Evolutionary conservation across 2,888 invertebrate genomes (phyloP).

Genomic region (Reticulitermes lucifugus): DNA sequence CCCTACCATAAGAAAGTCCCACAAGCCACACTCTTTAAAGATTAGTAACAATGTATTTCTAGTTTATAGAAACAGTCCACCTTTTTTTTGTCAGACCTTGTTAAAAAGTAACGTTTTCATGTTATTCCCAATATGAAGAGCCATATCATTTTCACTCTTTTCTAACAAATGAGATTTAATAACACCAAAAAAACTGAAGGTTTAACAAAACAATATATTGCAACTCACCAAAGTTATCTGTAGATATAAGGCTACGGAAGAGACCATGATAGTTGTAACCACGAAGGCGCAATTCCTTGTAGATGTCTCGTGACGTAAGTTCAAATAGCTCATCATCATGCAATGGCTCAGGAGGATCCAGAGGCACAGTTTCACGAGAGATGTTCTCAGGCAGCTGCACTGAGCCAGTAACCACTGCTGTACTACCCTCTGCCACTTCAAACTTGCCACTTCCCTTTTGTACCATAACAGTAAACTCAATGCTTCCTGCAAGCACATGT

Average conservation of each 20-base stretch:
- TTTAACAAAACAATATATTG: too few relatives aligned
- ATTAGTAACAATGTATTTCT: too few relatives aligned
- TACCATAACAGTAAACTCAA: slow-evolving; percentile 52
- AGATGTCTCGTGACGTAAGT: slow-evolving; percentile 70
- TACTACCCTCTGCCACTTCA: slow-evolving; percentile 51
- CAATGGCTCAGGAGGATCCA: not conserved
- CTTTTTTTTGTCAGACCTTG: too few relatives aligned
- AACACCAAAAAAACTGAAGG: too few relatives aligned
- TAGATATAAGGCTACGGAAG: slow-evolving; percentile 71
- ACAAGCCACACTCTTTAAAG: too few relatives aligned
- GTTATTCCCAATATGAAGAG: too few relatives aligned
- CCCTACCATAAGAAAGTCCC: too few relatives aligned
- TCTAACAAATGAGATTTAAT: not conserved
- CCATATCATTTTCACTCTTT: too few relatives aligned
- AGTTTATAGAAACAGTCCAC: too few relatives aligned
- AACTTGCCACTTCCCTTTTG: slow-evolving; percentile 51
- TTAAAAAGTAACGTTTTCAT: too few relatives aligned
- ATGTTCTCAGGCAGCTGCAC: slow-evolving; percentile 15
- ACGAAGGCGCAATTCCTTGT: slow-evolving; percentile 76
- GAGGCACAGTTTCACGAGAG: not conserved
- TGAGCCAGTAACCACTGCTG: slow-evolving; percentile 47
- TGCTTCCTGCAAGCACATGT: slow-evolving; percentile 50
- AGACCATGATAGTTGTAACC: slow-evolving; percentile 75
- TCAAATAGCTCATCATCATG: not conserved
- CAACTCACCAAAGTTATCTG: slow-evolving; percentile 55